These are phyloP conservation scores for Lindbergichthys nudifrons DNA, from an alignment of 2,797 vertebrate genomes.

Conservation along the genomic window DNA sequence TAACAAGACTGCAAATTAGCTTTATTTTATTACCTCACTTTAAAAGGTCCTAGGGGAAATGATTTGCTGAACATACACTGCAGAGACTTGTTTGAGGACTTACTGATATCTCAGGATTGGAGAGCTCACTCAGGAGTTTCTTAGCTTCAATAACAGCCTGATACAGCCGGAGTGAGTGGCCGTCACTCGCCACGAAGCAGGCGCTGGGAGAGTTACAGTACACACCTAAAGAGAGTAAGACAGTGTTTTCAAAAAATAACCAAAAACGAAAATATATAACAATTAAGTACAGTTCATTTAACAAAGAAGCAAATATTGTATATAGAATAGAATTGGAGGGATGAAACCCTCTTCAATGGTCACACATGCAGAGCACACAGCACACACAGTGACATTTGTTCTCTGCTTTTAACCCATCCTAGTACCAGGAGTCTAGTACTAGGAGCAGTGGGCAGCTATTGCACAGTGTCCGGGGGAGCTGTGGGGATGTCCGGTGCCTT, in stretches of 20 bases:
- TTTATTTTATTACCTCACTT: constrained; percentile 2
- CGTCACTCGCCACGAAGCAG: constrained; percentile 97
- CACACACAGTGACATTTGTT: too few species aligned
- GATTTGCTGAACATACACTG: neutral
- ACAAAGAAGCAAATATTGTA: constrained; percentile 6
- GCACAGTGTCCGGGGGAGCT: too few species aligned
- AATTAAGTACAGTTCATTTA: too few species aligned
- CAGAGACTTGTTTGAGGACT: constrained; percentile 73
- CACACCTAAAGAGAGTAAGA: constrained; percentile 80
- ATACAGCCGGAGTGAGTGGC: constrained; percentile 94
- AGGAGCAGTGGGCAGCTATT: too few species aligned
- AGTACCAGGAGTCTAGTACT: too few species aligned
- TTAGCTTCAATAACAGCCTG: constrained; percentile 98
- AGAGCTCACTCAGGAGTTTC: constrained; percentile 95
- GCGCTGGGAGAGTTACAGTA: constrained; percentile 99
- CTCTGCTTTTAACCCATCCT: too few species aligned
- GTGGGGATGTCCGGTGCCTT: too few species aligned
- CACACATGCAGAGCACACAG: too few species aligned
- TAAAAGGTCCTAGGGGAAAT: neutral
- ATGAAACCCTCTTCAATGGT: too few species aligned
- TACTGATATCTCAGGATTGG: constrained; percentile 97
- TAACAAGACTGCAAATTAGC: constrained; percentile 7
- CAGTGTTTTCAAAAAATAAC: too few species aligned
- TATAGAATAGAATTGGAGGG: neutral
- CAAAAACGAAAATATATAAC: too few species aligned